Conservation (phyloP, 2,888 invertebrate genomes). For the Leptinotarsa peninsularis region DNA sequence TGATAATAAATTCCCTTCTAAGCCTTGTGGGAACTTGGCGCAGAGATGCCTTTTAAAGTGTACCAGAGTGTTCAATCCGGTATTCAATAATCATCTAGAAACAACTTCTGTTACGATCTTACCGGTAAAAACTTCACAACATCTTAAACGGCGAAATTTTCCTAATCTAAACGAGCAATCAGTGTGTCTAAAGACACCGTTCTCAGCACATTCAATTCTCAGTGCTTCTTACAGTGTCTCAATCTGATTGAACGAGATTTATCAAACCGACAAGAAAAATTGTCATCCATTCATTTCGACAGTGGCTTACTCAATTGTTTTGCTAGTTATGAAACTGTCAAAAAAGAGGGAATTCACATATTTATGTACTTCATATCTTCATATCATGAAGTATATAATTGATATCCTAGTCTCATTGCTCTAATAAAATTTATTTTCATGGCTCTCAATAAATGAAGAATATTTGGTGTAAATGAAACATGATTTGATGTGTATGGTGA, state of each 20-base stretch:
- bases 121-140: constrained; percentile 39
- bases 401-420: no score
- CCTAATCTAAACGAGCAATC: constrained; percentile 57
- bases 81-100: constrained; percentile 15
- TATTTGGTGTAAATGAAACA: no score
- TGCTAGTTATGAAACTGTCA: no score
- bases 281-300: constrained; percentile 55
- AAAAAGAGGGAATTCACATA: no score
- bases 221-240: constrained; percentile 56
- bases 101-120: constrained; percentile 23
- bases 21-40: no score
- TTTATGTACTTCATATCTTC: no score
- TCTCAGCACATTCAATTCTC: constrained; percentile 48
- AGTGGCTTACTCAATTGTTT: background rate
- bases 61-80: background rate
- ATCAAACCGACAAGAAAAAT: constrained; percentile 56
- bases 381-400: no score
- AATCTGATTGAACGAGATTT: constrained; percentile 55
- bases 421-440: no score
- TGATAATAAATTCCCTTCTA: no score
- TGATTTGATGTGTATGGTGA: no score
- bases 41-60: no score
- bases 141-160: constrained; percentile 41
- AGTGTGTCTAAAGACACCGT: constrained; percentile 55
- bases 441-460: no score